Conservation (phyloP, 2,888 invertebrate genomes). For the Diarsia rubi region DNA sequence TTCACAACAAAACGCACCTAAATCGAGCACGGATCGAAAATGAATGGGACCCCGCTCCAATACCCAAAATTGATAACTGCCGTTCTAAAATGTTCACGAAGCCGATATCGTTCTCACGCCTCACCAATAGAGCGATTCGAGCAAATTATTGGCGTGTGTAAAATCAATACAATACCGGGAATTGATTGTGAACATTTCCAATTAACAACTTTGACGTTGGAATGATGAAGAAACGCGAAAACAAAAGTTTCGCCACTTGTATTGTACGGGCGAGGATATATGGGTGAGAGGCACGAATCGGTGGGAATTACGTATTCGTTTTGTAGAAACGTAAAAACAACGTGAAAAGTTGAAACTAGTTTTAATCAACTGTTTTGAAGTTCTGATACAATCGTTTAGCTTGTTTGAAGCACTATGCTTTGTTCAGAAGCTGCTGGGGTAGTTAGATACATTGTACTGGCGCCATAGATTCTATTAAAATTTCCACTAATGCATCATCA, state of each 20-base stretch:
- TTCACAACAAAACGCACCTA: constrained; percentile 23
- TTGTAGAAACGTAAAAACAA: constrained; percentile 22
- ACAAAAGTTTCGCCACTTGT: constrained; percentile 60
- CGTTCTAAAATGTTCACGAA: constrained; percentile 57
- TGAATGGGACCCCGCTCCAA: constrained; percentile 51
- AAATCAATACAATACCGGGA: constrained; percentile 61
- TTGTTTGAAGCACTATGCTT: background rate
- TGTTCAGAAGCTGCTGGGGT: background rate
- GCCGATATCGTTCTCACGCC: constrained; percentile 38
- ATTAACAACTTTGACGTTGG: constrained; percentile 58
- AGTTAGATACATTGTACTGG: background rate
- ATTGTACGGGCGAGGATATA: constrained; percentile 26
- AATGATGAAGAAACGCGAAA: constrained; percentile 51
- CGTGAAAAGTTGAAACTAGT: constrained; percentile 39
- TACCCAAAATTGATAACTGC: constrained; percentile 54
- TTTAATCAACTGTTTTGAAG: constrained; percentile 3
- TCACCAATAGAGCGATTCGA: constrained; percentile 49
- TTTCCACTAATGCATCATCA: background rate
- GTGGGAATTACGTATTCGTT: constrained; percentile 27
- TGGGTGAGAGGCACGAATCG: constrained; percentile 6
- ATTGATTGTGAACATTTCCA: constrained; percentile 65
- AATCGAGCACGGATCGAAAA: constrained; percentile 24
- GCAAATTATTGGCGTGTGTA: constrained; percentile 58
- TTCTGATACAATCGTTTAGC: constrained; percentile 12
- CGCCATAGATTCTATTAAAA: background rate